Evolutionary conservation across 2,888 invertebrate species (phyloP).

Genomic region (Rhogogaster chlorosoma): DNA sequence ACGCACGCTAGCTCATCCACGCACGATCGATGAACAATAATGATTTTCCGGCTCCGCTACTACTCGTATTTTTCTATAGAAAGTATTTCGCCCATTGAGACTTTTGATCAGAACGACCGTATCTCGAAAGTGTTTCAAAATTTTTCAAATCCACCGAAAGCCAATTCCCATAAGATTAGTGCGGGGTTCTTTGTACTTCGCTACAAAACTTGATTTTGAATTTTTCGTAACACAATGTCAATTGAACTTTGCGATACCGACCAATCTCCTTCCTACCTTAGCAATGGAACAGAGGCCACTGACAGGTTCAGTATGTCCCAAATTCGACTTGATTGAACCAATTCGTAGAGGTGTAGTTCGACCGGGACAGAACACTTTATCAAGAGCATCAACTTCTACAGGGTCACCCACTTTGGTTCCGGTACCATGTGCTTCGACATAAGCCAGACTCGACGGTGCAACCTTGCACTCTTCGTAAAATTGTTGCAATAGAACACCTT

Average conservation of each 20-base stretch:
- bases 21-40: too few relatives aligned
- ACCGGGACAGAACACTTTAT: conserved; percentile 87
- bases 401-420: conserved; percentile 94
- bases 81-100: too few relatives aligned
- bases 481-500: conserved; percentile 70
- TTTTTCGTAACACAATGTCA: background rate
- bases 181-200: conserved; percentile 79
- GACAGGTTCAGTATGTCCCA: conserved; percentile 95
- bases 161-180: too few relatives aligned
- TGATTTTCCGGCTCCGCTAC: too few relatives aligned
- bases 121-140: too few relatives aligned
- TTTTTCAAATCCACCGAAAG: too few relatives aligned
- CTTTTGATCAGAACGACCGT: too few relatives aligned
- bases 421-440: conserved; percentile 87
- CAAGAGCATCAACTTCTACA: conserved; percentile 92
- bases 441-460: conserved; percentile 80
- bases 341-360: conserved; percentile 89
- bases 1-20: too few relatives aligned
- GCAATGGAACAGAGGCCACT: conserved; percentile 91
- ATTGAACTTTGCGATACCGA: background rate
- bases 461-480: conserved; percentile 78
- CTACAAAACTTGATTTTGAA: conserved; percentile 75
- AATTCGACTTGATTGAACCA: conserved; percentile 96
- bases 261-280: conserved; percentile 80
- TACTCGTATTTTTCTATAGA: too few relatives aligned